Evolutionary conservation across 2,888 invertebrate species (phyloP).

Genomic region (Aphodius sticticus): DNA sequence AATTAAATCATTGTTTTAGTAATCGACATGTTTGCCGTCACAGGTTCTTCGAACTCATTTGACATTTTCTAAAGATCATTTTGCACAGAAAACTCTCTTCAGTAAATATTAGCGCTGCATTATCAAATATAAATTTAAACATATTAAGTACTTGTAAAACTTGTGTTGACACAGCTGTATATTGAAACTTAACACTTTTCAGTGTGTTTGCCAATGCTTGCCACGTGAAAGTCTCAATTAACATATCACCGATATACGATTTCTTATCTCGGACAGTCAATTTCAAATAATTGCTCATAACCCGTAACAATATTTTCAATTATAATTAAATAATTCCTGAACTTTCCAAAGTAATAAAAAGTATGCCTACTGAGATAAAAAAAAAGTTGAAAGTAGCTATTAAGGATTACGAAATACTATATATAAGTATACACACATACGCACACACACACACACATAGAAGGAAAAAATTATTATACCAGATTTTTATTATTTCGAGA

Average conservation of each 20-base stretch:
- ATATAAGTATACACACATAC: background rate
- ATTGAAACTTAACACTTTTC: background rate
- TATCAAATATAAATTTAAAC: background rate
- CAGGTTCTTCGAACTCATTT: background rate
- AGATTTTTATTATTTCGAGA: background rate
- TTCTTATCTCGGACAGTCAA: background rate
- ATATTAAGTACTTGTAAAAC: background rate
- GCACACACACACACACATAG: background rate
- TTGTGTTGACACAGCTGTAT: background rate
- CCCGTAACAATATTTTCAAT: background rate
- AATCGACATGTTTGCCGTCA: background rate
- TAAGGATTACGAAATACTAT: background rate
- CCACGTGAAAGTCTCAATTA: background rate
- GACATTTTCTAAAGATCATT: conserved; percentile 4
- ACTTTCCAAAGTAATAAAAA: background rate
- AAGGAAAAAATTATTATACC: background rate
- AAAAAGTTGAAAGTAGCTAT: background rate
- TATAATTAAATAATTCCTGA: background rate
- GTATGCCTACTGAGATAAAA: background rate
- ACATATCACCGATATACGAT: background rate
- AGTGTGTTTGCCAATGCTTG: background rate
- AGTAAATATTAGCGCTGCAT: background rate
- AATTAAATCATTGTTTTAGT: too few species aligned
- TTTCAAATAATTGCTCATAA: background rate
- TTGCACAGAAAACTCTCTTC: background rate